Percentiles rank a stretch among this genome's conserved stretches.
Evolutionary conservation across 2,888 invertebrate species (phyloP).

Genomic region (Euclidia mi): DNA sequence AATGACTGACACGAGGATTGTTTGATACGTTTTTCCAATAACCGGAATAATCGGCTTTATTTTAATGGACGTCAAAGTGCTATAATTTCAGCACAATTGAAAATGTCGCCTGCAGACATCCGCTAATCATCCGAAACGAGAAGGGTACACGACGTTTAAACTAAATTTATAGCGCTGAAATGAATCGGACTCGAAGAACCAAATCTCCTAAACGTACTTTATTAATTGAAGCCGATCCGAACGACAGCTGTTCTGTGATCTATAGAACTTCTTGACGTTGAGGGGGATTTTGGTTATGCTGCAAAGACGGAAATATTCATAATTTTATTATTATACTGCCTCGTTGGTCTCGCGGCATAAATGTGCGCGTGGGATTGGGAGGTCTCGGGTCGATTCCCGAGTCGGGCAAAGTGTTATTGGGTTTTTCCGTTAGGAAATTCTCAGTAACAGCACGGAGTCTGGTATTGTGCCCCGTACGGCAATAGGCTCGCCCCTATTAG

Average conservation of each 20-base stretch:
- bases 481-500: no score
- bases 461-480: no score
- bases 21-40: slow-evolving; percentile 31
- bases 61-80: slow-evolving; percentile 52
- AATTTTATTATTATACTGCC: no score
- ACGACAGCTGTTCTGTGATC: slow-evolving; percentile 54
- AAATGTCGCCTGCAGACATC: slow-evolving; percentile 67
- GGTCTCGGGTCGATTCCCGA: no score
- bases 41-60: slow-evolving; percentile 33
- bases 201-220: slow-evolving; percentile 53
- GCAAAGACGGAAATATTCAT: no score
- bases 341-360: no score
- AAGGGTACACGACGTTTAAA: slow-evolving; percentile 63
- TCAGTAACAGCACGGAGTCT: no score
- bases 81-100: slow-evolving; percentile 63
- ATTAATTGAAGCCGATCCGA: slow-evolving; percentile 57
- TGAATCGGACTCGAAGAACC: slow-evolving; percentile 60
- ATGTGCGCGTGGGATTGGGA: no score
- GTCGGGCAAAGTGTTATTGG: no score
- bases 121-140: slow-evolving; percentile 71
- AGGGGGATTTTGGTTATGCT: no score
- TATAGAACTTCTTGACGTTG: slow-evolving; percentile 14
- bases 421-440: no score
- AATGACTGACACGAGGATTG: slow-evolving; percentile 6
- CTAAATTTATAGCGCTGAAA: slow-evolving; percentile 69